A percentile compares a stretch with the other conserved stretches of the same genome.
These are phyloP conservation scores for Pteronura brasiliensis DNA, from an alignment of 2,113 vertebrate species.

Conservation along the genomic window DNA sequence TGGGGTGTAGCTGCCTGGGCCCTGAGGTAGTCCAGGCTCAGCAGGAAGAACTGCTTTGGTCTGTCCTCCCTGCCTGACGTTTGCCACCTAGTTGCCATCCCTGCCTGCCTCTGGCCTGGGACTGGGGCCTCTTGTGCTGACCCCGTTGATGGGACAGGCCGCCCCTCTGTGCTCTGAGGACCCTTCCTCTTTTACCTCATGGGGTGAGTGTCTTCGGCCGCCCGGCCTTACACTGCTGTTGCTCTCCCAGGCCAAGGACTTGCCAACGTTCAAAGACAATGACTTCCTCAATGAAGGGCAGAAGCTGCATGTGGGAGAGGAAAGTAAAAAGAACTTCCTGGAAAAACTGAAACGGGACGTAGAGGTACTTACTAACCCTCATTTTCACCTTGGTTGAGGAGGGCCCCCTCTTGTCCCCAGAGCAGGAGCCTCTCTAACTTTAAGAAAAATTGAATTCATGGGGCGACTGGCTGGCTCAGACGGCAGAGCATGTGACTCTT, in stretches of 20 bases:
- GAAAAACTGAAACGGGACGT: slow-evolving; percentile 95
- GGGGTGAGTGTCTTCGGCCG: not conserved
- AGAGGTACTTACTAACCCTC: slow-evolving; percentile 86
- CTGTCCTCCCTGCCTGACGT: not conserved
- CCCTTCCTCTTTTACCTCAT: not conserved
- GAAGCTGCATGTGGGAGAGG: slow-evolving; percentile 94
- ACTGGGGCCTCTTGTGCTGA: not conserved
- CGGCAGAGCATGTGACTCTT: not conserved
- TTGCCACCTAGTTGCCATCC: not conserved
- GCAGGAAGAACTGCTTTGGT: not conserved
- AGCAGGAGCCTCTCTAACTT: not conserved
- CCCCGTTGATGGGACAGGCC: not conserved
- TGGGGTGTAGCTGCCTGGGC: not conserved
- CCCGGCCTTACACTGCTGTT: not conserved
- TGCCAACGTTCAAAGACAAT: slow-evolving; percentile 97
- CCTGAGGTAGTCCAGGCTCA: not conserved
- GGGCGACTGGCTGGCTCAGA: not conserved
- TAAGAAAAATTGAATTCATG: not conserved
- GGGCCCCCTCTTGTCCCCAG: not conserved
- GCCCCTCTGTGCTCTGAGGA: not conserved
- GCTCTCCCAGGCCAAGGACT: slow-evolving; percentile 91
- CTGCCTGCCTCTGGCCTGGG: not conserved
- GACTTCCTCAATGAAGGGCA: slow-evolving; percentile 97
- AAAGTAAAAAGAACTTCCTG: slow-evolving; percentile 95
- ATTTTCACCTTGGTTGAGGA: not conserved